phyloP scores from a whole-genome alignment of 2,888 invertebrate genomes.

The Hoplodrina blanda region DNA sequence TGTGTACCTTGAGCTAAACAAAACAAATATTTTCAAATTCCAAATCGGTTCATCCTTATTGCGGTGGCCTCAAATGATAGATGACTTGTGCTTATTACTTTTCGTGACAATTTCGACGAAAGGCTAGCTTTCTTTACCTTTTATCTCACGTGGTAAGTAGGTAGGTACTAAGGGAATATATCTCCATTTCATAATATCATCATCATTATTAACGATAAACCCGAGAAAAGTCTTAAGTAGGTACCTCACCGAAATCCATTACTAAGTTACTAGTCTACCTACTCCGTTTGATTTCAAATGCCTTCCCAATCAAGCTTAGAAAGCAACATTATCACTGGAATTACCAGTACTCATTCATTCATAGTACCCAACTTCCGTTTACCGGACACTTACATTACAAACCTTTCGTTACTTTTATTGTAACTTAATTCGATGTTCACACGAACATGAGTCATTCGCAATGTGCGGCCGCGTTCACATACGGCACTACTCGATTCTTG shows the following conservation, averaged over 20 bases:
- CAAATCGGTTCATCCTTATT: not conserved
- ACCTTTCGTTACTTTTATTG: constrained; percentile 54
- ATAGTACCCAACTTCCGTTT: constrained; percentile 50
- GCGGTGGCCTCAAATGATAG: no score
- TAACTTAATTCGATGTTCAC: constrained; percentile 68
- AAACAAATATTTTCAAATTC: constrained; percentile 1
- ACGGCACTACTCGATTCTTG: constrained; percentile 72
- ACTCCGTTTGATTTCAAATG: no score
- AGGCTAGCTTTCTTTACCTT: no score
- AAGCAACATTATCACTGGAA: constrained; percentile 28
- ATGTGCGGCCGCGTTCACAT: constrained; percentile 75
- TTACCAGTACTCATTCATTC: constrained; percentile 40
- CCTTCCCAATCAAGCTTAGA: not conserved
- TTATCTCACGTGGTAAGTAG: no score
- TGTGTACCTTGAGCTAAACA: constrained; percentile 12
- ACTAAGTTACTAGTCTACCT: no score
- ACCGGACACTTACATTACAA: constrained; percentile 46
- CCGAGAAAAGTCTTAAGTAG: not conserved
- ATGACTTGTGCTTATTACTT: not conserved
- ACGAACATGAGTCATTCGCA: constrained; percentile 75
- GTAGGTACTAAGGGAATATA: no score
- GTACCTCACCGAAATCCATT: not conserved
- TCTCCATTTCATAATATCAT: no score
- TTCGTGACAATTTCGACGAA: not conserved
- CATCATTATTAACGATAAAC: not conserved